Evolutionary conservation across 2,888 invertebrate genomes (phyloP), one percentile per base, ranked within the genome.

Genomic region (Bruchidius siliquastri): DNA sequence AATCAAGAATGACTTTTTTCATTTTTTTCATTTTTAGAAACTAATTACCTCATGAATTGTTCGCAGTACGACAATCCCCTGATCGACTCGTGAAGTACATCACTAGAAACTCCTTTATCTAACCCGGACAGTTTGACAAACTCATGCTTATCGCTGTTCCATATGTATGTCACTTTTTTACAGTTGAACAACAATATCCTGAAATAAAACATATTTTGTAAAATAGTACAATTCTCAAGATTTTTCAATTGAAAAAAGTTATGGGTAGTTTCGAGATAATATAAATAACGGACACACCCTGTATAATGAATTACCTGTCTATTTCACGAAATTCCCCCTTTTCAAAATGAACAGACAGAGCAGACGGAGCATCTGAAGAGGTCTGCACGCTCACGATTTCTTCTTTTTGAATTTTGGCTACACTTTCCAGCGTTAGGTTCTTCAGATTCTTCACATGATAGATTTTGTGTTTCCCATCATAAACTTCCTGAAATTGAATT

Each of bases 141-240:
- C 75, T 90, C 90, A 68, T 90, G 89, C 22, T 90, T 89, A 32
- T 90, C 89, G 0, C 86, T 85, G 83, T 96, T 93, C 96, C 96
- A 97, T 21, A 96, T 88, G 80, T 96, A 92, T 0, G 90, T 90
- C 76, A 95, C 89, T 84, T 96, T 96, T 84, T 97, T 96, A 83
- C 95, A 96, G 0, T 89, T 90, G 86, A 97, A 96, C 78, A 91
- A 88, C 1, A 92, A 88, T 30, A 83, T 76, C 72, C 82, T 83
- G 71, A 70, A 79, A 73, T 67, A n/a, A 70, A 22, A 70, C 2
- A 68, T 68, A 10, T 20, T 67, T 67, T 20, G 4, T 4, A 67
- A 67, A 67, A n/a, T n/a, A n/a, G n/a, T n/a, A n/a, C n/a, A n/a
- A n/a, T n/a, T n/a, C n/a, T n/a, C n/a, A n/a, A n/a, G n/a, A n/a